A percentile compares a stretch with the other conserved stretches of the same genome.
Conservation (phyloP, 1,140 invertebrate species). For the Leptinotarsa texana region DNA sequence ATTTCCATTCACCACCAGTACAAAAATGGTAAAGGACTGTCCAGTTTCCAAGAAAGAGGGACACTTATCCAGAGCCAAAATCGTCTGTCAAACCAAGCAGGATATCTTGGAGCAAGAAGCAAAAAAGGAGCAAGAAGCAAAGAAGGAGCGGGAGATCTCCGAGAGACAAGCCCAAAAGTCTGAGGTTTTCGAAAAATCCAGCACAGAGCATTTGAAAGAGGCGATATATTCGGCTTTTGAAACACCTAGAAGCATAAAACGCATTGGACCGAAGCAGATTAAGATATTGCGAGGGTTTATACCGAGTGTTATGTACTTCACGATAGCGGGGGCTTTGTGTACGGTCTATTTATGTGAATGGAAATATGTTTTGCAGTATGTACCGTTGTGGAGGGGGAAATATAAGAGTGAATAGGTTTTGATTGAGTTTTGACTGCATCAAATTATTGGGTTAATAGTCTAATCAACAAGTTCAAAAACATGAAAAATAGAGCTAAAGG, state of each 20-base stretch:
- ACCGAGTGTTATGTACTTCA: conserved; percentile 5
- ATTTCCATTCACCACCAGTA: too few species aligned
- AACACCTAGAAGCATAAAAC: not conserved
- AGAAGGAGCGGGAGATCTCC: not conserved
- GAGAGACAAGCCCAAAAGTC: not conserved
- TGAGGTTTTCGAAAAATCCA: not conserved
- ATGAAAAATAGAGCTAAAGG: too few species aligned
- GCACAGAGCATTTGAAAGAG: not conserved
- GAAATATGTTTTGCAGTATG: conserved; percentile 29
- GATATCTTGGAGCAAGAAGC: conserved; percentile 6
- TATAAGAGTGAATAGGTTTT: conserved; percentile 18
- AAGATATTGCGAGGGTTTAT: not conserved
- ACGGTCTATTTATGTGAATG: conserved; percentile 30
- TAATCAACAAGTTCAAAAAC: too few species aligned
- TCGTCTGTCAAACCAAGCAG: conserved; percentile 13
- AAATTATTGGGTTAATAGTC: too few species aligned
- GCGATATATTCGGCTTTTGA: not conserved
- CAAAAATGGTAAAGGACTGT: conserved; percentile 2
- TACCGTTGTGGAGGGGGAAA: conserved; percentile 30
- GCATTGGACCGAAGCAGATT: conserved; percentile 1
- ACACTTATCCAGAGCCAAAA: conserved; percentile 10
- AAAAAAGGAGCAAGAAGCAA: not conserved
- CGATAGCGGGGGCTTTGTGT: not conserved
- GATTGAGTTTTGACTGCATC: not conserved
- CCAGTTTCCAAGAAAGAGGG: not conserved